phyloP scores from a whole-genome alignment of 1,140 invertebrate genomes.

The Caenorhabditis remanei region DNA sequence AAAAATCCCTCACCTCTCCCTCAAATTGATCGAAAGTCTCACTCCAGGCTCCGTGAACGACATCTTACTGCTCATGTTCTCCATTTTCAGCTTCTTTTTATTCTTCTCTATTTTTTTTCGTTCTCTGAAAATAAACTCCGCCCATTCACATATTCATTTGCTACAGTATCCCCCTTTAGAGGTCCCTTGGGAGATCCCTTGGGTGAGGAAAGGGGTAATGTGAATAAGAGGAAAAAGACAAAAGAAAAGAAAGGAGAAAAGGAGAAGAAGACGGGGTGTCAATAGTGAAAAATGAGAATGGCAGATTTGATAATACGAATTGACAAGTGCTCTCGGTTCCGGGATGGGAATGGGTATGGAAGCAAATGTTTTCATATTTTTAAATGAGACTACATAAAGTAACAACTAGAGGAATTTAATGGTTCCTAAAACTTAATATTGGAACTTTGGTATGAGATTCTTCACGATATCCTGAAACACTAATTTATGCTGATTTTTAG shows the following conservation, averaged over 20 bases:
- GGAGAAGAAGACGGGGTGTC: no score
- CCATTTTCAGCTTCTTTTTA: neutral
- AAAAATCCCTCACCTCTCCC: no score
- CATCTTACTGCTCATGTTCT: constrained; percentile 7
- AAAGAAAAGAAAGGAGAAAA: no score
- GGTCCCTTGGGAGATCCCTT: neutral
- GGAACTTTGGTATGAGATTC: no score
- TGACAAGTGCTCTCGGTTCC: constrained; percentile 7
- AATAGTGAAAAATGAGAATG: constrained; percentile 39
- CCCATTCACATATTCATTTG: neutral
- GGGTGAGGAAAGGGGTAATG: neutral
- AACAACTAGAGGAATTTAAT: no score
- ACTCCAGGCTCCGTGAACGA: constrained; percentile 4
- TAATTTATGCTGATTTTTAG: no score
- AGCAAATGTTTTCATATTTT: neutral
- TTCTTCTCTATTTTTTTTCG: no score
- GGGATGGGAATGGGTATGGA: neutral
- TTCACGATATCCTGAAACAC: no score
- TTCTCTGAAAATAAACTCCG: neutral
- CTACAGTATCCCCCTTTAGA: neutral
- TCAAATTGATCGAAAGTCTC: constrained; percentile 33
- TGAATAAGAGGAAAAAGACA: neutral
- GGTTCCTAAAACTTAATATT: no score
- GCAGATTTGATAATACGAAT: constrained; percentile 21
- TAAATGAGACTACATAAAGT: no score